phyloP scores from a whole-genome alignment of 2,797 vertebrate species.

The Lacerta agilis region DNA sequence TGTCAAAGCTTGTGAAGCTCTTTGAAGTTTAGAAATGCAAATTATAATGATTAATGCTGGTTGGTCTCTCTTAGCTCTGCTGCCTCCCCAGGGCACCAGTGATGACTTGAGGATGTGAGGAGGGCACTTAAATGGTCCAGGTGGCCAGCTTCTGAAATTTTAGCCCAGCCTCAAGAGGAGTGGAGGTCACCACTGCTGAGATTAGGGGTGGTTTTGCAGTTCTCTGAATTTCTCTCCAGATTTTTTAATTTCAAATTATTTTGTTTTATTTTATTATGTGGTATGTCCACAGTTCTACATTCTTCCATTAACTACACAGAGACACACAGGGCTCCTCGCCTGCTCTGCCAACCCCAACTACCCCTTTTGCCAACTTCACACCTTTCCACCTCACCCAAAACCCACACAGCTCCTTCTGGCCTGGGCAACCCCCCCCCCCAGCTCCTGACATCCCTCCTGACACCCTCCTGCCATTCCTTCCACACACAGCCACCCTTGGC shows the following conservation, averaged over 20 bases:
- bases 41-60: not conserved
- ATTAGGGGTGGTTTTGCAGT: not conserved
- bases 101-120: too few relatives aligned
- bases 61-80: not conserved
- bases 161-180: not conserved
- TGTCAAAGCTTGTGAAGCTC: not conserved
- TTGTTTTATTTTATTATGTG: too few relatives aligned
- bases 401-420: too few relatives aligned
- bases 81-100: not conserved
- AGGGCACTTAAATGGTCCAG: too few relatives aligned
- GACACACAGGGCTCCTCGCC: too few relatives aligned
- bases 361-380: too few relatives aligned
- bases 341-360: too few relatives aligned
- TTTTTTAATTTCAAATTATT: not conserved
- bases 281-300: not conserved
- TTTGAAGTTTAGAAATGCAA: constrained; percentile 1
- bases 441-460: too few relatives aligned
- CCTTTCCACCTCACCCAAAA: too few relatives aligned
- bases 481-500: too few relatives aligned
- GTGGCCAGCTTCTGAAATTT: not conserved
- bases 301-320: not conserved
- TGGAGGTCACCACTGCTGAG: not conserved
- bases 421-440: too few relatives aligned
- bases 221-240: not conserved
- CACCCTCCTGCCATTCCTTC: too few relatives aligned